Base-by-base conservation (phyloP, 2,888 invertebrate species). In the Lasioglossum figueresi region DNA sequence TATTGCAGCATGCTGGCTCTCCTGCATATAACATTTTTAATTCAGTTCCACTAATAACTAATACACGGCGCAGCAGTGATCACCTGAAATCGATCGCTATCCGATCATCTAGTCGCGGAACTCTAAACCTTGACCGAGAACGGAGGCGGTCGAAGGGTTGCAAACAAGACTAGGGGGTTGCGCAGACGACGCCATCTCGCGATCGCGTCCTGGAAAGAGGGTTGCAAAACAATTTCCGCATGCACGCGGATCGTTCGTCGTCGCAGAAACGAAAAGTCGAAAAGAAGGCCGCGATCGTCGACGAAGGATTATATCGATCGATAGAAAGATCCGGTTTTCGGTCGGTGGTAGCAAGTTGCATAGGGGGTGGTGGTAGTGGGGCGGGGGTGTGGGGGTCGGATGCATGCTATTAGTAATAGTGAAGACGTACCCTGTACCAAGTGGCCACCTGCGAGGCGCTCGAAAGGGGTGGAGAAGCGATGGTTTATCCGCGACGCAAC, bases 401-500 rank as follows among this genome's bases (percentile, higher is more conserved):
- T 91, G 91, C 94, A 94, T 94, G 94, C 94, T 94, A 94, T 94
- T 94, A 95, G 95, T 95, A 93, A 93, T 87, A 93, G 93, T 94
- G 93, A 93, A 93, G 96, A 97, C 98, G 96, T 98, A 98, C 98
- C 98, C 98, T 97, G 97, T 97, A 98, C 98, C 98, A 98, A 96
- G 97, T 97, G 96, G 98, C 98, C 97, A 98, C 98, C 98, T 98
- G 97, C 94, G 95, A 95, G 94, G 89, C 91, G 90, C 91, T 93
- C 93, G 92, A 92, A 93, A 94, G 91, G 92, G 92, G 92, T 92
- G 90, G 84, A 92, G 93, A 92, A 93, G 93, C 92, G 93, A 91
- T 92, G 93, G 78, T 89, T 79, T 88, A 86, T 90, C 90, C 90
- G 90, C 86, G 90, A 86, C 86, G 87, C 87, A 88, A 84, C 85